phyloP scores from a whole-genome alignment of 2,113 vertebrate genomes.

The Leiothrix lutea region DNA sequence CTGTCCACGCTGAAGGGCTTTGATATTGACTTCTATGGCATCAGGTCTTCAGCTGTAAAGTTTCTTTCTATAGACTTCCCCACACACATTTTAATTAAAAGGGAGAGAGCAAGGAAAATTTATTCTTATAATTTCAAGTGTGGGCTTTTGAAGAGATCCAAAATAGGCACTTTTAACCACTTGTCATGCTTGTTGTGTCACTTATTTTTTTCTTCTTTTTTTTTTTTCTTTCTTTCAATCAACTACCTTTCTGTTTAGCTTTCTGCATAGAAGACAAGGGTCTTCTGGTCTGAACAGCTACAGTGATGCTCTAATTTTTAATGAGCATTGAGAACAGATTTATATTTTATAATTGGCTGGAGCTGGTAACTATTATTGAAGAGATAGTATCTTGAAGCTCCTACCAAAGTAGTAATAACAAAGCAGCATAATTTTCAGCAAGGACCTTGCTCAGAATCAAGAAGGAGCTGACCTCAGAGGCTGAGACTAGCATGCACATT shows the following conservation, averaged over 20 bases:
- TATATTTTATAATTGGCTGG: background rate
- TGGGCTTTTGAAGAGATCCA: background rate
- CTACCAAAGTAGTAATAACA: background rate
- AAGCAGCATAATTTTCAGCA: background rate
- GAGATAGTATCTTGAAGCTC: background rate
- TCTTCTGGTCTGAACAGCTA: background rate
- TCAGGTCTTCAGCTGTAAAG: background rate
- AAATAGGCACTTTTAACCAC: background rate
- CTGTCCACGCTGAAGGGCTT: background rate
- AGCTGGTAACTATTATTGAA: background rate
- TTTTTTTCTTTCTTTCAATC: background rate
- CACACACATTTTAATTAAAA: background rate
- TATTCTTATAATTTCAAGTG: background rate
- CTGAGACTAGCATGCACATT: background rate
- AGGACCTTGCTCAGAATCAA: background rate
- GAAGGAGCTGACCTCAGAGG: background rate
- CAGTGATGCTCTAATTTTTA: background rate
- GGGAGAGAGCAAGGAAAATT: background rate
- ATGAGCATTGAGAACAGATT: background rate
- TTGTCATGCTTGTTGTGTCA: background rate
- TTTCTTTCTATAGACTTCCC: background rate
- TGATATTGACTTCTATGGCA: background rate
- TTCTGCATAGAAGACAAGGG: background rate
- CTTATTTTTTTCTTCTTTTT: background rate
- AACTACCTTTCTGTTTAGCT: background rate